phyloP scores from a whole-genome alignment of 2,113 vertebrate species.

The Crotalus viridis region DNA sequence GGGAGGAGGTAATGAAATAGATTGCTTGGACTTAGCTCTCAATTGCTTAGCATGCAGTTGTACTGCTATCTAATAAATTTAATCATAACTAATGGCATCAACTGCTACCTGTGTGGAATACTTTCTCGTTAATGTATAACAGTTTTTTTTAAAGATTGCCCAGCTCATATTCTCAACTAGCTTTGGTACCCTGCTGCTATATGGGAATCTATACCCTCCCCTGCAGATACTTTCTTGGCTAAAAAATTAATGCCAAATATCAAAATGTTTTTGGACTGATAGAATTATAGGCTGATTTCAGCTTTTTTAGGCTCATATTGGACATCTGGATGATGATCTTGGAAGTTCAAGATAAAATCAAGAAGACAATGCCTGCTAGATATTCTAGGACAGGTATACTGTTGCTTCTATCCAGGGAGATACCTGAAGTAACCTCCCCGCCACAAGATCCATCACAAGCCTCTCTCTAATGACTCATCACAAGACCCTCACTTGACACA shows the following conservation, averaged over 20 bases:
- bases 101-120: neutral
- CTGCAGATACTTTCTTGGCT: neutral
- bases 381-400: neutral
- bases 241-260: neutral
- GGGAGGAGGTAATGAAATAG: neutral
- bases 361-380: neutral
- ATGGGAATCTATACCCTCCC: neutral
- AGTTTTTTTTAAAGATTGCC: neutral
- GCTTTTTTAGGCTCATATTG: neutral
- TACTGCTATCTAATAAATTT: neutral
- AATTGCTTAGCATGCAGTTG: neutral
- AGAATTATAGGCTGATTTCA: neutral
- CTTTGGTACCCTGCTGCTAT: neutral
- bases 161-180: neutral
- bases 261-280: neutral
- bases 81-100: neutral
- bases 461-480: no score
- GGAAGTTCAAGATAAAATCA: neutral
- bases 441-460: no score
- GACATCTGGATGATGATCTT: neutral
- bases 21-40: neutral
- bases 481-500: no score
- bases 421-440: no score
- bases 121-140: neutral
- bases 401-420: neutral